Conservation (phyloP, 2,888 invertebrate genomes). For the Mesorhabditis spiculigera region DNA sequence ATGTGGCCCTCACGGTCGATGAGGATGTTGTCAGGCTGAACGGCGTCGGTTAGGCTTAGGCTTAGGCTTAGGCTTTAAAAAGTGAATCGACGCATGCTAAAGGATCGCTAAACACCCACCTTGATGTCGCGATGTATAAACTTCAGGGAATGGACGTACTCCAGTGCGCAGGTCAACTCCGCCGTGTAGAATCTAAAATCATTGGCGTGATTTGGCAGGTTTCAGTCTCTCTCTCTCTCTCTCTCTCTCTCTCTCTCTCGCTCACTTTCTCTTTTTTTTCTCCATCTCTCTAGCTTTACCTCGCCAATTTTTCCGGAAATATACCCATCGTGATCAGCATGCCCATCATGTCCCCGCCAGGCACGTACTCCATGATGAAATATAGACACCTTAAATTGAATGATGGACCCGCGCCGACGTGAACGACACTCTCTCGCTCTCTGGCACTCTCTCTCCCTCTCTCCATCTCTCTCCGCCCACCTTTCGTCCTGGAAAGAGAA, state of each 20-base stretch:
- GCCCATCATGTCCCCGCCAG: slow-evolving; percentile 98
- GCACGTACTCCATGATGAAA: slow-evolving; percentile 99
- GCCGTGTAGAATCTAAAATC: slow-evolving; percentile 66
- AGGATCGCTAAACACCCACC: neutral
- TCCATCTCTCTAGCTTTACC: slow-evolving; percentile 24
- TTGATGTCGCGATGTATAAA: slow-evolving; percentile 90
- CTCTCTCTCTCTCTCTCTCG: neutral
- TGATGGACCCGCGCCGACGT: slow-evolving; percentile 21
- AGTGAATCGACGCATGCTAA: too few species aligned
- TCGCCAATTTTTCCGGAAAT: slow-evolving; percentile 71
- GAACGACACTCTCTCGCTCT: neutral
- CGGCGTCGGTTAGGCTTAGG: neutral
- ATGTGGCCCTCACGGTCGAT: slow-evolving; percentile 92
- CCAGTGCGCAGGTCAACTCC: slow-evolving; percentile 94
- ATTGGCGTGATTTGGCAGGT: neutral
- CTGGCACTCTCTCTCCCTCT: neutral
- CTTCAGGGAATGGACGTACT: slow-evolving; percentile 98
- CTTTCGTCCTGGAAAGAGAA: slow-evolving; percentile 77
- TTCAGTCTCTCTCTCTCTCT: neutral
- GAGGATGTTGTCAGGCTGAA: slow-evolving; percentile 88
- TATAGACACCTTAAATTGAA: slow-evolving; percentile 70
- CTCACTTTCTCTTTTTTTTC: too few species aligned
- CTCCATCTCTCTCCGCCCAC: neutral
- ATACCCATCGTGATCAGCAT: slow-evolving; percentile 91
- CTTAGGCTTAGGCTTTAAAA: neutral